Evolutionary conservation across 1,140 invertebrate genomes (phyloP), one percentile per base, ranked within the genome.

Genomic region (Drosophila asahinai): DNA sequence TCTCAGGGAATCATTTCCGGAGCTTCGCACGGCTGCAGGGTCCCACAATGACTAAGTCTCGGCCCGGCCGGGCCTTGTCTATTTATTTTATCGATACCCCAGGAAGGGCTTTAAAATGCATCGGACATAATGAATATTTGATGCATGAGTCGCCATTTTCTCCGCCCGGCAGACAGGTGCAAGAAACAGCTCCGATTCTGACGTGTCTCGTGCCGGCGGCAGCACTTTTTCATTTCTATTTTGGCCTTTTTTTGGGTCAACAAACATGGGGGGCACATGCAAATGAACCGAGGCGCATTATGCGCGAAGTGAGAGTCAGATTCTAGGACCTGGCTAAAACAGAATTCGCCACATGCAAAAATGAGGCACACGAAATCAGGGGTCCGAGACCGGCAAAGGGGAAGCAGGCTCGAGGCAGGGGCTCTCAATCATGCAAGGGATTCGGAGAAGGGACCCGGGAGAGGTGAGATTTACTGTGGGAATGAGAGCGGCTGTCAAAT

Each of bases 31-130:
- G 33, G 43, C 38, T 59, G 22, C 64, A 81, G 61, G 33, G 58
- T 62, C 17, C 38, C 73, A 62, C 63, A 42, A 71, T 75, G 63
- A 87, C 84, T 87, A 87, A 78, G 59, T 14, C 36, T 27, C 25
- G 5, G n/a, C 40, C 40, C 38, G 14, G 8, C 22, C 27, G 40
- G 40, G 33, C 7, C 42, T 27, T 54, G 36, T 78, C 63, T 62
- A 74, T 80, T 73, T 90, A 90, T 90, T 89, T 90, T 90, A 89
- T 89, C 86, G 86, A 89, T 89, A 89, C 36, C 30, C 22, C 17
- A 7, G 27, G 27, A 30, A 30, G 27, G n/a, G 64, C 75, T 86
- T 86, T 70, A 76, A 84, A 90, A 79, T 86, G 81, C 81, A 86
- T 80, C 73, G 81, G 74, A 82, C 79, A 90, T 80, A 66, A 45